These are phyloP conservation scores for Spatula versicolor DNA, from an alignment of 2,797 vertebrate genomes.

Conservation along the genomic window DNA sequence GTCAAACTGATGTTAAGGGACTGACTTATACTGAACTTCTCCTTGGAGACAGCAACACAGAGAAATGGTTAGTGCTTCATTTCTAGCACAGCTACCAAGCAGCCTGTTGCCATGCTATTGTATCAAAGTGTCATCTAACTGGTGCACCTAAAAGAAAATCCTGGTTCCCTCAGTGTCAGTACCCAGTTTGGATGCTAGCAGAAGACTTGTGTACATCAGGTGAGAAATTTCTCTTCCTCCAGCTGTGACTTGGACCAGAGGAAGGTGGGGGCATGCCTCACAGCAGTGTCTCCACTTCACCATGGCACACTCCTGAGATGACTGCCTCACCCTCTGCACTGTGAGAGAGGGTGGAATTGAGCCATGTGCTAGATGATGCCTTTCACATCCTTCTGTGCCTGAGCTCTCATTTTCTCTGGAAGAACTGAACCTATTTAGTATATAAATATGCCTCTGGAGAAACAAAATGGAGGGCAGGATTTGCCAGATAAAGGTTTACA, in stretches of 20 bases:
- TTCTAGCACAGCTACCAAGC: conserved; percentile 8
- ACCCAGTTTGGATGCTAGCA: neutral
- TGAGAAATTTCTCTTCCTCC: neutral
- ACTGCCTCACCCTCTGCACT: neutral
- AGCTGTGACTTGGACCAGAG: neutral
- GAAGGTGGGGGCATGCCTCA: neutral
- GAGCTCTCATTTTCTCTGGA: neutral
- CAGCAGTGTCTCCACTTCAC: neutral
- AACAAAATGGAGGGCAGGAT: neutral
- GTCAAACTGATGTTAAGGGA: conserved; percentile 58
- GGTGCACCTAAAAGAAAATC: neutral
- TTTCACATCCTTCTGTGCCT: neutral
- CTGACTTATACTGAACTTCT: conserved; percentile 57
- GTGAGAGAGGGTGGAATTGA: neutral
- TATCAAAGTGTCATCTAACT: conserved; percentile 38
- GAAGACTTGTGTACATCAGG: neutral
- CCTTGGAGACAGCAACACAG: conserved; percentile 44
- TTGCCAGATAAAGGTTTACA: neutral
- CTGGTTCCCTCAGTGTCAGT: neutral
- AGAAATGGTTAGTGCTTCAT: neutral
- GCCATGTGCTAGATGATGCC: neutral
- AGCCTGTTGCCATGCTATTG: conserved; percentile 56
- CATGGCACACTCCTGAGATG: neutral
- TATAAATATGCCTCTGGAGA: neutral
- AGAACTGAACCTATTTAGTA: neutral